phyloP scores from a whole-genome alignment of 2,797 vertebrate species.

The Parotocinclus haroldoi region DNA sequence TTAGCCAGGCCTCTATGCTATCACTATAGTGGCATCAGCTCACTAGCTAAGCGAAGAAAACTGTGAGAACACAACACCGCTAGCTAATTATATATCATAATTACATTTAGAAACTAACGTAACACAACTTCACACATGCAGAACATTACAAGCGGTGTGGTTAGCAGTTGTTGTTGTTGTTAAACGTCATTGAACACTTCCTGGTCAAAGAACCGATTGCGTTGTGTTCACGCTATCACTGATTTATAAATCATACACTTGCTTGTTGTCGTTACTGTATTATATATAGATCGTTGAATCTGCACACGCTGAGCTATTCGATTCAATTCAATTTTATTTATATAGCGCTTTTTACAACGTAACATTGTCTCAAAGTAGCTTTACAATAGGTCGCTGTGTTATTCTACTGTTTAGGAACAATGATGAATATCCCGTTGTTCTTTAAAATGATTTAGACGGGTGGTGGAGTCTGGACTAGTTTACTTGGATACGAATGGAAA shows the following conservation, averaged over 20 bases:
- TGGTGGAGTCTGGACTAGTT: too few species aligned
- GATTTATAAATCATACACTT: not conserved
- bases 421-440: too few species aligned
- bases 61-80: not conserved
- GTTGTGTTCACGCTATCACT: not conserved
- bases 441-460: too few species aligned
- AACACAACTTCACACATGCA: not conserved
- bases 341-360: too few species aligned
- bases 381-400: too few species aligned
- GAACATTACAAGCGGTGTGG: not conserved
- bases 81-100: not conserved
- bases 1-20: not conserved
- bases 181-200: slow-evolving; percentile 11
- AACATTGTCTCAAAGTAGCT: too few species aligned
- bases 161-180: not conserved
- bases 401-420: too few species aligned
- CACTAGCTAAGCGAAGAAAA: slow-evolving; percentile 10
- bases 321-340: too few species aligned
- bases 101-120: not conserved
- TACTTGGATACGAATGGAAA: too few species aligned
- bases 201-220: not conserved
- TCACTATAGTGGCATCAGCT: slow-evolving; percentile 5
- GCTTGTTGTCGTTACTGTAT: not conserved
- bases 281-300: not conserved
- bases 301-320: not conserved